Percentiles rank a stretch among this genome's conserved stretches.
Evolutionary conservation across 2,888 invertebrate genomes (phyloP).

Genomic region (Eustalomyia histrio): DNA sequence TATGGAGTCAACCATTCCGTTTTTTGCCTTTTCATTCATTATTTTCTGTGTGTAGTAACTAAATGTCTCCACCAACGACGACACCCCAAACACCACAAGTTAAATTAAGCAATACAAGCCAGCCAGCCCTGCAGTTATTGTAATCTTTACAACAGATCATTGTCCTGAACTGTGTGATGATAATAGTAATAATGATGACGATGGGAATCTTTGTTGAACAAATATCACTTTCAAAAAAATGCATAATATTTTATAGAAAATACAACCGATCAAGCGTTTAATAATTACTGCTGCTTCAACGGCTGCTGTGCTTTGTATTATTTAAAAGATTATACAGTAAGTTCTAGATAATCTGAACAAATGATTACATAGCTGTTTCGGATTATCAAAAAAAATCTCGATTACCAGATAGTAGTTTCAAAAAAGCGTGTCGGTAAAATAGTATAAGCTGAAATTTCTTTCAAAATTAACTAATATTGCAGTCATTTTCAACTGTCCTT

Average conservation of each 20-base stretch:
- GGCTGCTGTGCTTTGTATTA: slow-evolving; percentile 36
- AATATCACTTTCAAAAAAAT: slow-evolving; percentile 28
- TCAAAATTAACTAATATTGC: too few species aligned
- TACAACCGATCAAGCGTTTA: slow-evolving; percentile 58
- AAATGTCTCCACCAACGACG: slow-evolving; percentile 55
- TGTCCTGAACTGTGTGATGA: slow-evolving; percentile 39
- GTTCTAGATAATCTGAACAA: too few species aligned
- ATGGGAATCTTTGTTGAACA: slow-evolving; percentile 49
- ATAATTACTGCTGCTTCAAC: slow-evolving; percentile 46
- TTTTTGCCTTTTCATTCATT: slow-evolving; percentile 41
- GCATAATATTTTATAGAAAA: background rate
- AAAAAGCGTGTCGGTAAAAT: too few species aligned
- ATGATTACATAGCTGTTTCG: too few species aligned
- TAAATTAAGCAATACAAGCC: slow-evolving; percentile 58
- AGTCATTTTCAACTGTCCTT: too few species aligned
- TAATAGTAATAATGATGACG: slow-evolving; percentile 41
- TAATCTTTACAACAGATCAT: slow-evolving; percentile 58
- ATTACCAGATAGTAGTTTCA: too few species aligned
- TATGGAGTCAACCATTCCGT: background rate
- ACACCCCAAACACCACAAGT: slow-evolving; percentile 59
- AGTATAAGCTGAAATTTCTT: too few species aligned
- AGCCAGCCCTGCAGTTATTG: slow-evolving; percentile 54
- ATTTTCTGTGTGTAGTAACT: slow-evolving; percentile 4
- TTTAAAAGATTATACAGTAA: background rate
- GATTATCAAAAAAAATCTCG: too few species aligned